Conservation (phyloP, 2,888 invertebrate species). For the Agonopterix heracliana region DNA sequence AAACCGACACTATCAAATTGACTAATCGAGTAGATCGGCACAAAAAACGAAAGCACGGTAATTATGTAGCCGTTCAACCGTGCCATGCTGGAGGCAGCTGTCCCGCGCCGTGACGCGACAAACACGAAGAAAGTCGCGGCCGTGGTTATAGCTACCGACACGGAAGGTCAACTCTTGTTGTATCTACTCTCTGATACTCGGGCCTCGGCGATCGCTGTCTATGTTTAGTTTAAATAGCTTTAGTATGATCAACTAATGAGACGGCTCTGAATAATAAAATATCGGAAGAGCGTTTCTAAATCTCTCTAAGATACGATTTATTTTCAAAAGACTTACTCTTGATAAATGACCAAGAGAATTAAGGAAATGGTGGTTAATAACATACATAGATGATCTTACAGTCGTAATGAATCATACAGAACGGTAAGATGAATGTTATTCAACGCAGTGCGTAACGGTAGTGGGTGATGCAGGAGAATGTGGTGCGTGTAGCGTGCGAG, state of each 20-base stretch:
- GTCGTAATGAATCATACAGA: not conserved
- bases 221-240: too few relatives aligned
- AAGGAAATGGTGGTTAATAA: too few relatives aligned
- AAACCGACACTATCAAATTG: not conserved
- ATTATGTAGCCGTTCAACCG: slow-evolving; percentile 2
- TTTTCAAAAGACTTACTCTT: too few relatives aligned
- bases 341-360: too few relatives aligned
- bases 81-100: not conserved
- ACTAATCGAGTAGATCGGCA: not conserved
- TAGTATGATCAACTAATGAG: too few relatives aligned
- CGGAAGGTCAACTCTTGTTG: too few relatives aligned
- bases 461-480: not conserved
- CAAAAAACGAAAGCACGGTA: slow-evolving; percentile 7
- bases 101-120: not conserved
- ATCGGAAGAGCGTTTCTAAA: too few relatives aligned
- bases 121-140: not conserved
- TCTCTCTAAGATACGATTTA: too few relatives aligned
- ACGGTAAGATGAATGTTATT: not conserved
- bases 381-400: too few relatives aligned
- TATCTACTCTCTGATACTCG: too few relatives aligned
- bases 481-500: not conserved
- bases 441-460: not conserved
- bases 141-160: not conserved
- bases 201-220: too few relatives aligned
- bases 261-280: too few relatives aligned